Evolutionary conservation across 2,113 vertebrate species (phyloP).

Genomic region (Petroica traversi): DNA sequence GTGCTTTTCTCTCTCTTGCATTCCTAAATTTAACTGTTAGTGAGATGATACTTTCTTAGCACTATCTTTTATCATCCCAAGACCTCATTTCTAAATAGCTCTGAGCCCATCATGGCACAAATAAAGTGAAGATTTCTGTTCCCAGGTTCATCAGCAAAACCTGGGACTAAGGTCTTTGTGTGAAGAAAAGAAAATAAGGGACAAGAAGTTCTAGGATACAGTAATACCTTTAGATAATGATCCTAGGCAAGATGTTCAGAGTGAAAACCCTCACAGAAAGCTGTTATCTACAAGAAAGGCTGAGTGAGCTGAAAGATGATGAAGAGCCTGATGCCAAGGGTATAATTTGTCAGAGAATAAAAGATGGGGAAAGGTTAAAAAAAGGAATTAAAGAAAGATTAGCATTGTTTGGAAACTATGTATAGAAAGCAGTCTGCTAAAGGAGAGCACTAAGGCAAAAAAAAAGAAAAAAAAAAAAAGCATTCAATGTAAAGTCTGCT

Average conservation of each 20-base stretch:
- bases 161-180: not conserved
- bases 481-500: not conserved
- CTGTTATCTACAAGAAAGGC: not conserved
- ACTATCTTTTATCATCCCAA: not conserved
- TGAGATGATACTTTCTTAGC: not conserved
- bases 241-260: not conserved
- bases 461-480: too few relatives aligned
- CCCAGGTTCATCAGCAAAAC: not conserved
- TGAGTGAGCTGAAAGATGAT: not conserved
- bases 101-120: not conserved
- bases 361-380: not conserved
- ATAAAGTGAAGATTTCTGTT: not conserved
- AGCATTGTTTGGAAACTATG: not conserved
- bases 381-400: not conserved
- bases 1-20: not conserved
- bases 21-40: not conserved
- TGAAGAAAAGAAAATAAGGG: not conserved
- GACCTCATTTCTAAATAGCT: not conserved
- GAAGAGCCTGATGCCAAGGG: not conserved
- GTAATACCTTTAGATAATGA: not conserved
- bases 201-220: not conserved
- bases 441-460: not conserved
- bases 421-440: not conserved
- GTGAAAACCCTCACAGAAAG: not conserved
- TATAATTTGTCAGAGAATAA: not conserved